phyloP scores from a whole-genome alignment of 1,140 invertebrate species.

The Hirudo medicinalis region DNA sequence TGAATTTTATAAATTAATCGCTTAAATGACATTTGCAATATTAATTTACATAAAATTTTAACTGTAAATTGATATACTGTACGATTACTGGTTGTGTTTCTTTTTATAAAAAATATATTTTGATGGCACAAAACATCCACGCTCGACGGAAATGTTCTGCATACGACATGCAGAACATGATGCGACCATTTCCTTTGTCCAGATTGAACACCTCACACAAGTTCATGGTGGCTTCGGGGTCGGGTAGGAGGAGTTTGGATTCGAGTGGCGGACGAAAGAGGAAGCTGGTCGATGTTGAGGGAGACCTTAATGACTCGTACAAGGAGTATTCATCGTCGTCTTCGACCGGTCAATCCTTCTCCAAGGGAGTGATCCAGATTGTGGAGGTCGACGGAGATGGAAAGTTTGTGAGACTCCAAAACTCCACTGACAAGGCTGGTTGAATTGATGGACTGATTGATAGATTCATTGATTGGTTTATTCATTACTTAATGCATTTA shows the following conservation, averaged over 20 bases:
- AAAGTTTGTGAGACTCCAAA: slow-evolving; percentile 71
- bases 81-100: no score
- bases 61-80: no score
- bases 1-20: no score
- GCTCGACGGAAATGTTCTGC: no score
- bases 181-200: not conserved
- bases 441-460: no score
- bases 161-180: no score
- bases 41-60: no score
- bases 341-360: slow-evolving; percentile 55
- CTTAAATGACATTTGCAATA: no score
- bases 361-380: slow-evolving; percentile 75
- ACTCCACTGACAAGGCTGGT: slow-evolving; percentile 62
- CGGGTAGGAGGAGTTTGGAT: slow-evolving; percentile 3
- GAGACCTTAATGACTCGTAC: not conserved
- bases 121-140: no score
- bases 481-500: no score
- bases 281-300: not conserved
- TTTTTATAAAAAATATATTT: not conserved
- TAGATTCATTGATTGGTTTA: no score
- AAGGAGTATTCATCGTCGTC: slow-evolving; percentile 38
- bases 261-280: slow-evolving; percentile 8
- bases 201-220: not conserved
- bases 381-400: slow-evolving; percentile 73
- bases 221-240: not conserved